phyloP scores from a whole-genome alignment of 2,113 vertebrate genomes.

The Alligator sinensis region DNA sequence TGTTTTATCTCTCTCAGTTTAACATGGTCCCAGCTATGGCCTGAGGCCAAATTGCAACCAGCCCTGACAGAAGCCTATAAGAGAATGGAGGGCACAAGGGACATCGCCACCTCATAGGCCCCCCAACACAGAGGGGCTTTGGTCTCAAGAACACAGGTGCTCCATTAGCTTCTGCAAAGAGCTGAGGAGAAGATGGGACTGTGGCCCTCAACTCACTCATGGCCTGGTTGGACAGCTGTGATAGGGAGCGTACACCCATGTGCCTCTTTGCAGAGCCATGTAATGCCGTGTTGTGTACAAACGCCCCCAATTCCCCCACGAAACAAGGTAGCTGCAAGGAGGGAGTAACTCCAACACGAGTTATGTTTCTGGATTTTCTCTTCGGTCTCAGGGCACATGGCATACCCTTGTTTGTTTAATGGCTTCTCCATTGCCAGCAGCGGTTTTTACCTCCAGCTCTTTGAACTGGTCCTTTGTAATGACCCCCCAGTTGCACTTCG shows the following conservation, averaged over 20 bases:
- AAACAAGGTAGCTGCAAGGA: neutral
- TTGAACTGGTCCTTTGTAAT: neutral
- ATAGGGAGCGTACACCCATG: neutral
- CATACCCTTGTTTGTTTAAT: neutral
- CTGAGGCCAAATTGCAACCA: neutral
- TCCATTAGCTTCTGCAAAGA: neutral
- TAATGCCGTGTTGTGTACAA: neutral
- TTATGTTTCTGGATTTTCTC: neutral
- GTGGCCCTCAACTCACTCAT: neutral
- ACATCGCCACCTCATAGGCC: neutral
- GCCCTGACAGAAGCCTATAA: neutral
- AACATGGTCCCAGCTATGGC: neutral
- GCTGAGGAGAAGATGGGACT: neutral
- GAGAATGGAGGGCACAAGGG: neutral
- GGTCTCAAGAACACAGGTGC: neutral
- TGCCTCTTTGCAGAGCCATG: neutral
- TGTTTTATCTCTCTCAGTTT: neutral
- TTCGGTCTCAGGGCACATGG: neutral
- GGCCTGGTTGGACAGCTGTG: neutral
- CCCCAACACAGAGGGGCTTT: neutral
- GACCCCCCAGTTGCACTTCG: neutral
- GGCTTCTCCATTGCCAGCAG: neutral
- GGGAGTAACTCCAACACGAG: neutral
- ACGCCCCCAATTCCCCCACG: too few species aligned
- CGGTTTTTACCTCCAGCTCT: neutral